These are phyloP conservation scores for Hexactinellida sp. DNA, from an alignment of 37 sponge, comb jelly and placozoan species.

Conservation along the genomic window DNA sequence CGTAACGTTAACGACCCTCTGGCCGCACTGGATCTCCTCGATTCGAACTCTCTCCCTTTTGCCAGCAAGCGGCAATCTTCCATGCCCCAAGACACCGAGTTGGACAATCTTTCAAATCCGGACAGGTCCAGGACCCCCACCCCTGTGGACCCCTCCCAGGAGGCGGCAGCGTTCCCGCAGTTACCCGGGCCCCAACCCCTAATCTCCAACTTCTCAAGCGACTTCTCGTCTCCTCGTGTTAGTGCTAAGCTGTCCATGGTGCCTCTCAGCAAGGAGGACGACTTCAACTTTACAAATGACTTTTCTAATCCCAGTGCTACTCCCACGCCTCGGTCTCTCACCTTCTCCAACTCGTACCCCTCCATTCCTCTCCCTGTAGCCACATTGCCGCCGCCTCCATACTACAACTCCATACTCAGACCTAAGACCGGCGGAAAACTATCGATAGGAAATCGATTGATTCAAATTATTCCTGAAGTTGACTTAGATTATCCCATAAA, in stretches of 20 bases:
- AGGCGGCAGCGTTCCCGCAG: neutral
- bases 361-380: neutral
- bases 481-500: neutral
- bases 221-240: neutral
- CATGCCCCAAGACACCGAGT: neutral
- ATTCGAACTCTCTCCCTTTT: neutral
- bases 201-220: neutral
- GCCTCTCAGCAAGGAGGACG: conserved; percentile 1
- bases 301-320: neutral
- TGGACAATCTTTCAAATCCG: neutral
- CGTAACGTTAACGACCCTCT: too few species aligned
- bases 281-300: neutral
- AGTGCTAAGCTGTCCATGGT: neutral
- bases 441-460: neutral
- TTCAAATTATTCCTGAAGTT: neutral
- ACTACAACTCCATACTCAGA: neutral
- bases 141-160: neutral
- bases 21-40: neutral
- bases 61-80: neutral
- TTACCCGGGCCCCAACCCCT: neutral
- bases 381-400: neutral
- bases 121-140: neutral
- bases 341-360: neutral
- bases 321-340: neutral
- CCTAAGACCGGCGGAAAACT: neutral